Conservation (phyloP, 2,113 vertebrate species). For the Pyrgilauda ruficollis region DNA sequence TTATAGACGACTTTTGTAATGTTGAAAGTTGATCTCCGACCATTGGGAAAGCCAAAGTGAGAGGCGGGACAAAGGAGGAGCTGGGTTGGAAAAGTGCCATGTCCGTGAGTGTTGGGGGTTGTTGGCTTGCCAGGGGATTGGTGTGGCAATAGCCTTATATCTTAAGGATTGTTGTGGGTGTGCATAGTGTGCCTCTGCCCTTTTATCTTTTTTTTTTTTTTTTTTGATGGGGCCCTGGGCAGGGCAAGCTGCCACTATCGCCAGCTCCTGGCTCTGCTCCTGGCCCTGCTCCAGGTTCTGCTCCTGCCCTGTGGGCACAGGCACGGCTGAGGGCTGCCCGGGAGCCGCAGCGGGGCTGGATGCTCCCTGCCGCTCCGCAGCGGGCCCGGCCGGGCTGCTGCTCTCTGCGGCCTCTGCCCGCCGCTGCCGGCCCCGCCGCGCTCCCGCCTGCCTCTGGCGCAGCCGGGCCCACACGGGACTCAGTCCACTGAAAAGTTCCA, state of each 20-base stretch:
- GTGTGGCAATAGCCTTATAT: too few species aligned
- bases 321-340: not conserved
- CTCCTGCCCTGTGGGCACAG: not conserved
- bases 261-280: too few species aligned
- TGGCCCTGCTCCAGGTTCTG: not conserved
- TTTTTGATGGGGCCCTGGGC: too few species aligned
- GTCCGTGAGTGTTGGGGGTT: not conserved
- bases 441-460: not conserved
- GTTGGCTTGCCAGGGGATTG: not conserved
- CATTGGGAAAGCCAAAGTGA: not conserved
- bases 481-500: not conserved
- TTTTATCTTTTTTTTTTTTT: not conserved
- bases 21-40: not conserved
- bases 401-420: not conserved
- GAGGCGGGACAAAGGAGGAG: not conserved
- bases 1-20: not conserved
- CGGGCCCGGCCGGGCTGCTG: too few species aligned
- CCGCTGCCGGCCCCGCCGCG: rapidly evolving
- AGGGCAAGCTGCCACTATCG: rapidly evolving
- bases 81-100: not conserved
- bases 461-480: not conserved
- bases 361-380: too few species aligned
- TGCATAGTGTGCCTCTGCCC: not conserved
- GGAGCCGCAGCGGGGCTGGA: not conserved
- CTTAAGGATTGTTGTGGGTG: not conserved